Conservation (phyloP, 2,113 vertebrate genomes). For the Probosciger aterrimus region DNA sequence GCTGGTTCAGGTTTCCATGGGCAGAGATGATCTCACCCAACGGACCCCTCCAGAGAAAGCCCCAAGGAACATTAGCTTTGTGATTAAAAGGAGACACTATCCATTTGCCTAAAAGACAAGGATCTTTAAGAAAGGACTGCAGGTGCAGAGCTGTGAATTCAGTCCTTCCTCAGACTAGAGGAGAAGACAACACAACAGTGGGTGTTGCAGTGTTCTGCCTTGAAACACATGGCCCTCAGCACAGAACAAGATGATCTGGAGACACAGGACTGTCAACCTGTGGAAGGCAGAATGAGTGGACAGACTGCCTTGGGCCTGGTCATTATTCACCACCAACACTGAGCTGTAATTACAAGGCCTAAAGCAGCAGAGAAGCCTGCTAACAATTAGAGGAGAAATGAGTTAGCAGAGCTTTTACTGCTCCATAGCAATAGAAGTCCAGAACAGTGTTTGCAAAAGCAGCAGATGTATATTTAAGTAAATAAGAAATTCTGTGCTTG, state of each 20-base stretch:
- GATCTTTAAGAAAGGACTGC: background rate
- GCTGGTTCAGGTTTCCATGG: constrained; percentile 2
- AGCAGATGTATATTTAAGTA: background rate
- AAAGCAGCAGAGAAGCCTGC: background rate
- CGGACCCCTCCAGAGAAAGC: background rate
- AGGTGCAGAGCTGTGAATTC: background rate
- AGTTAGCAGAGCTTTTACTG: background rate
- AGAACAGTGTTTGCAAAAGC: background rate
- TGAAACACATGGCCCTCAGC: background rate
- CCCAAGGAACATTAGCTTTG: background rate
- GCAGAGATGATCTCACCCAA: background rate
- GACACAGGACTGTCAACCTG: background rate
- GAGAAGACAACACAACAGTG: background rate
- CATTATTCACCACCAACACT: background rate
- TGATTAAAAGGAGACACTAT: background rate
- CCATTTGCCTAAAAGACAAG: background rate
- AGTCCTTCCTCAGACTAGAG: background rate
- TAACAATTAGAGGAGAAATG: background rate
- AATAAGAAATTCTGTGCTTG: background rate
- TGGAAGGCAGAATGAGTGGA: background rate
- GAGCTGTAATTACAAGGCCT: background rate
- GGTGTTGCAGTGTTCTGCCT: background rate
- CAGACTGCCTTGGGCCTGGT: background rate
- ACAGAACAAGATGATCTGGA: background rate
- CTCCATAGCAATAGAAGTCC: background rate